Evolutionary conservation across 2,113 vertebrate genomes (phyloP), one percentile per base, ranked within the genome.

Genomic region (Elaphurus davidianus): DNA sequence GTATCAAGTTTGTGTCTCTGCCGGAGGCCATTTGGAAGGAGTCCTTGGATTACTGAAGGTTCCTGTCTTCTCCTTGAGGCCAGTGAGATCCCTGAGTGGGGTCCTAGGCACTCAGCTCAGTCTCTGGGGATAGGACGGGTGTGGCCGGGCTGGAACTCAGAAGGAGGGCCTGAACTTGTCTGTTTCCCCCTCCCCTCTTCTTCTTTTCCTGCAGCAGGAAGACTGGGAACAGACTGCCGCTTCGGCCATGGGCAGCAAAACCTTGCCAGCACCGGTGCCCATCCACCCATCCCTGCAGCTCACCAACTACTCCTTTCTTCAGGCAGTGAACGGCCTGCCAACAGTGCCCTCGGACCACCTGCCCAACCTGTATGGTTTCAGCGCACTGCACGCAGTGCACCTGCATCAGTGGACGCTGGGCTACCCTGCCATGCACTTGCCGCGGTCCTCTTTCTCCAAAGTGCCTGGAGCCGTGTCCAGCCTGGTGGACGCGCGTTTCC

Each of bases 381-480:
- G 99, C 0, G 99, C 99, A 4, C 97, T 99, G 81, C 99, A 99
- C 0, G 99, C 99, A 0, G 99, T 99, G 88, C 99, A 99, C 95
- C 99, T 99, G 84, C 99, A 99, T 98, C 99, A 99, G 98, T 99
- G 99, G 99, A 99, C 99, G 12, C 99, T 99, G 71, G 99, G 99
- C 94, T 99, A 99, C 98, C 99, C 99, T 0, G 99, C 99, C 6
- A 97, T 99, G 98, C 99, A 99, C 50, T 96, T 99, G 98, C 99
- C 99, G 0, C 99, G 99, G 33, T 99, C 99, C 76, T 99, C 99
- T 57, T 99, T 99, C 98, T 99, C 99, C 97, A 99, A 99, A 96
- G 99, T 99, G 62, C 99, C 99, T 0, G 97, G 99, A 0, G 90
- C 97, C 0, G 97, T 99, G 93, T 98, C 99, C 0, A 99, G 99